These are phyloP conservation scores for Hafferia zeledoni DNA, from an alignment of 2,797 vertebrate genomes.

Conservation along the genomic window DNA sequence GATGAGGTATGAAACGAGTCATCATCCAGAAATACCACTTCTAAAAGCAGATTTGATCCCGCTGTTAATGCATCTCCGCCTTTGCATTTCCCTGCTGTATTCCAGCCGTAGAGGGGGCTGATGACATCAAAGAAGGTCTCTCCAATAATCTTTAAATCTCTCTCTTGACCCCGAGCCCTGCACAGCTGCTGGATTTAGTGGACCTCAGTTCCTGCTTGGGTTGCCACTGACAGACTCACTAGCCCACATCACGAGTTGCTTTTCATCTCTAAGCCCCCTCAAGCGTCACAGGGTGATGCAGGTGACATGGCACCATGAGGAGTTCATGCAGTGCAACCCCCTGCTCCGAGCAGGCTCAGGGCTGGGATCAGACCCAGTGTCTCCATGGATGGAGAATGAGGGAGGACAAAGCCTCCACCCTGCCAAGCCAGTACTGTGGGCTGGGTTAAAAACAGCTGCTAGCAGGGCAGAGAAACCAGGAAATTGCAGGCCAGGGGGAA, in stretches of 20 bases:
- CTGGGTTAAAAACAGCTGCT: not conserved
- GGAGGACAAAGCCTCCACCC: not conserved
- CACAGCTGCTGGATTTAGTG: not conserved
- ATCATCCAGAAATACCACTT: constrained; percentile 26
- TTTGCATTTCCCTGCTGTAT: not conserved
- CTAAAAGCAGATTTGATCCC: constrained; percentile 15
- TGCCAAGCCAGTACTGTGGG: not conserved
- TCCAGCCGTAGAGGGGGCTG: not conserved
- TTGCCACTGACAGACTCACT: not conserved
- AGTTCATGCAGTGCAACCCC: not conserved
- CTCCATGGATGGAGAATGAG: not conserved
- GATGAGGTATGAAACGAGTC: constrained; percentile 38
- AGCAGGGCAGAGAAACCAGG: not conserved
- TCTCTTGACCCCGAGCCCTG: not conserved
- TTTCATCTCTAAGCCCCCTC: not conserved
- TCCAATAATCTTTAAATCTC: not conserved
- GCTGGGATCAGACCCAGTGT: not conserved
- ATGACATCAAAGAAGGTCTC: not conserved
- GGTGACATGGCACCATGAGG: not conserved
- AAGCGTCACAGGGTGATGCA: not conserved
- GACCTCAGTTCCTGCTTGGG: not conserved
- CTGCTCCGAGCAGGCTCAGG: not conserved
- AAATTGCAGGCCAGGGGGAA: not conserved
- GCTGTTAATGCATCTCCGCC: not conserved
- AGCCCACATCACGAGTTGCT: not conserved